Evolutionary conservation across 2,113 vertebrate genomes (phyloP).

Genomic region (Mirza zaza): DNA sequence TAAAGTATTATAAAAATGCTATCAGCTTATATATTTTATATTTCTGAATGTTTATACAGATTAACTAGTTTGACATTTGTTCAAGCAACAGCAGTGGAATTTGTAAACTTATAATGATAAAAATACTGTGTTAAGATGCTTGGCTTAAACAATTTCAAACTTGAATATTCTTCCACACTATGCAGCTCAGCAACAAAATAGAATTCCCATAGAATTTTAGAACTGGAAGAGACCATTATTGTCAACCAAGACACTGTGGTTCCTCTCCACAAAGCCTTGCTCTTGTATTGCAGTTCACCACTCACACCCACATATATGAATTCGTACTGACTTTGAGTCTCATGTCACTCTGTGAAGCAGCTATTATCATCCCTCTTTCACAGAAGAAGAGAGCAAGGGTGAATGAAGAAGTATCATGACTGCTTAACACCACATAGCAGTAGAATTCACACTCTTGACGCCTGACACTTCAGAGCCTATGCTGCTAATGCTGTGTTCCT

Average conservation of each 20-base stretch:
- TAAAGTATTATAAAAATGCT: not conserved
- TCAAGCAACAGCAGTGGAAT: not conserved
- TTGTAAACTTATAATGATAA: not conserved
- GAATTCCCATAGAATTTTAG: not conserved
- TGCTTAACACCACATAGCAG: not conserved
- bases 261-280: not conserved
- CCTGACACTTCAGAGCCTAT: not conserved
- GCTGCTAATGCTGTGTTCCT: not conserved
- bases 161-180: not conserved
- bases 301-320: rapidly evolving
- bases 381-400: not conserved
- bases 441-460: not conserved
- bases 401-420: not conserved
- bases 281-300: rapidly evolving
- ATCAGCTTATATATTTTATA: not conserved
- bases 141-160: not conserved
- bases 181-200: not conserved
- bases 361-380: not conserved
- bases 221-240: not conserved
- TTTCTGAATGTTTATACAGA: not conserved
- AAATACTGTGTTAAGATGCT: not conserved
- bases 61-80: not conserved
- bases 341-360: not conserved
- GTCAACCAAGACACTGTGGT: not conserved
- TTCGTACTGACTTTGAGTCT: not conserved